Conservation (phyloP, 2,113 vertebrate species). For the Sander vitreus region DNA sequence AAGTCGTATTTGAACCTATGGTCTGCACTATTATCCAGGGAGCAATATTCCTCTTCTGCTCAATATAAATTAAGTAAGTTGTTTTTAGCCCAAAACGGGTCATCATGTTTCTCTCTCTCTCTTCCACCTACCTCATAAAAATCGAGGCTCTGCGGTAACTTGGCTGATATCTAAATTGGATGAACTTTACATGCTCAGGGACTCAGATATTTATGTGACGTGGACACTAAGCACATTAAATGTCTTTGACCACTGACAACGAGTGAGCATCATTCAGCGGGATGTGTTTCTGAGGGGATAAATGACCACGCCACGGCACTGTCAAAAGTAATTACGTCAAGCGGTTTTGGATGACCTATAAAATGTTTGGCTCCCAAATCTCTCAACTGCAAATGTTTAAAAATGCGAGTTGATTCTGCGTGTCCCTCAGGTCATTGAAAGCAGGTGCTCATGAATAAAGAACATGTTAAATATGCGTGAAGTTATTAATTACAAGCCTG, state of each 20-base stretch:
- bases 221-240: constrained; percentile 17
- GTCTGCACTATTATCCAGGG: constrained; percentile 1
- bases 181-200: background rate
- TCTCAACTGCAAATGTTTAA: constrained; percentile 47
- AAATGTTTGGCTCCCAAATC: constrained; percentile 29
- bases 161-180: background rate
- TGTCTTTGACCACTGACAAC: constrained; percentile 19
- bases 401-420: constrained; percentile 51
- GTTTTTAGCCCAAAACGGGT: background rate
- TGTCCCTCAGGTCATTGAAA: constrained; percentile 67
- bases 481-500: constrained; percentile 77
- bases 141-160: background rate
- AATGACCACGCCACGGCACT: constrained; percentile 42
- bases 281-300: constrained; percentile 35
- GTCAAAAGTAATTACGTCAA: constrained; percentile 48
- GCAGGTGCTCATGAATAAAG: constrained; percentile 84
- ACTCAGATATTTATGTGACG: constrained; percentile 19
- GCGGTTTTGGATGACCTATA: constrained; percentile 21
- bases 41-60: background rate
- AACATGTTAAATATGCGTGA: constrained; percentile 75
- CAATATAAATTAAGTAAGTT: constrained; percentile 10
- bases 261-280: constrained; percentile 30
- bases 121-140: background rate
- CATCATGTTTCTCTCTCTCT: background rate
- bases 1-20: constrained; percentile 7